A percentile compares a stretch with the other conserved stretches of the same genome.
phyloP scores from a whole-genome alignment of 1,140 invertebrate genomes.

The Megathymus violae region DNA sequence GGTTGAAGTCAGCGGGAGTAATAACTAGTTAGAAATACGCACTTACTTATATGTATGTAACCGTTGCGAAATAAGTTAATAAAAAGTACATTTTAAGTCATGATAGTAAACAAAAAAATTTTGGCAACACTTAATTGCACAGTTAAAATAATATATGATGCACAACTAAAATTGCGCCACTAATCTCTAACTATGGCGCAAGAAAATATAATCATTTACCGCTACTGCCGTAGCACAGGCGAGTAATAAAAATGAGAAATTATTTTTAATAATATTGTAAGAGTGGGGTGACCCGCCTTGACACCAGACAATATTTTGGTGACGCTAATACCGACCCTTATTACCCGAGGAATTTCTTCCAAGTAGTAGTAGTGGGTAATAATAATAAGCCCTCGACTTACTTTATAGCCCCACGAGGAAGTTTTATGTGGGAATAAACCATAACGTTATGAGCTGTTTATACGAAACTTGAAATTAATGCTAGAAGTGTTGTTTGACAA shows the following conservation, averaged over 20 bases:
- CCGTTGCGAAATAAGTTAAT: too few species aligned
- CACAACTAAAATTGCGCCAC: not conserved
- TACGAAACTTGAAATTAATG: slow-evolving; percentile 31
- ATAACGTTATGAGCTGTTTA: slow-evolving; percentile 44
- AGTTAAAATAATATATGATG: too few species aligned
- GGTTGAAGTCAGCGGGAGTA: too few species aligned
- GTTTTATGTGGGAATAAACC: slow-evolving; percentile 52
- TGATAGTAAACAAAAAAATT: too few species aligned
- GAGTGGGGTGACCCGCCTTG: slow-evolving; percentile 46
- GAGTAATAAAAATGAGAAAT: slow-evolving; percentile 60
- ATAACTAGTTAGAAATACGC: too few species aligned
- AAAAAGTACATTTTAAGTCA: too few species aligned
- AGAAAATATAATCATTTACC: slow-evolving; percentile 42
- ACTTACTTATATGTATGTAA: too few species aligned
- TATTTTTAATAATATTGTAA: slow-evolving; percentile 58
- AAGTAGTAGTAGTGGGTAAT: slow-evolving; percentile 51
- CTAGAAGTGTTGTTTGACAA: not conserved
- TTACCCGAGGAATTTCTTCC: slow-evolving; percentile 66
- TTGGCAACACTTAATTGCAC: too few species aligned
- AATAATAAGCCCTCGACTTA: slow-evolving; percentile 68
- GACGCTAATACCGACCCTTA: slow-evolving; percentile 62
- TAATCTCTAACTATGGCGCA: slow-evolving; percentile 13
- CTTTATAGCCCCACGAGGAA: slow-evolving; percentile 60
- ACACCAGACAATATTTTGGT: slow-evolving; percentile 68
- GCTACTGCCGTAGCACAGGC: slow-evolving; percentile 31